phyloP scores from a whole-genome alignment of 2,113 vertebrate species.

The Bostrychus sinensis region DNA sequence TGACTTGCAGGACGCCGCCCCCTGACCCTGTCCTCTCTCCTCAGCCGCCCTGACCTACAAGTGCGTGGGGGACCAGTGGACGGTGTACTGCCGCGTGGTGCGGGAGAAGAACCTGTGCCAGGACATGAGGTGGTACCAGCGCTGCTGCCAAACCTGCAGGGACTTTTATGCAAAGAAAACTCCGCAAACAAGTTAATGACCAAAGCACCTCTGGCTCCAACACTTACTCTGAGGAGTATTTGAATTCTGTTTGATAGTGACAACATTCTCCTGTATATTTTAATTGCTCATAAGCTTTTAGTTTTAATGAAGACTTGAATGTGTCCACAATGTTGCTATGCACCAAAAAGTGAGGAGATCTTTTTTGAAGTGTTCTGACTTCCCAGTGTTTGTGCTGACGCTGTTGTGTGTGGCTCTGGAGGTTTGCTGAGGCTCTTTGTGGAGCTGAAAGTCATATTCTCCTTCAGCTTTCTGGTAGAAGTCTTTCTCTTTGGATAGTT shows the following conservation, averaged over 20 bases:
- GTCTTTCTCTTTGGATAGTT: no score
- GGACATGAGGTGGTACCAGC: constrained; percentile 97
- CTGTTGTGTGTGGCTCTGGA: no score
- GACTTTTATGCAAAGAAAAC: constrained; percentile 94
- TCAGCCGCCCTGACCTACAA: constrained; percentile 94
- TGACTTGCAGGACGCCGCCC: no score
- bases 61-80: constrained; percentile 94
- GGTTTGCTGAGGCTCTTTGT: no score
- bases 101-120: constrained; percentile 93
- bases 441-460: no score
- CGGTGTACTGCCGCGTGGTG: constrained; percentile 92
- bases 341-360: constrained; percentile 31
- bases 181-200: constrained; percentile 83
- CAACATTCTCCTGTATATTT: constrained; percentile 48
- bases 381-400: no score
- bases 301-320: constrained; percentile 79
- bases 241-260: not conserved
- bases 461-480: not conserved
- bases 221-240: not conserved
- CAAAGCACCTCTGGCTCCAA: not conserved
- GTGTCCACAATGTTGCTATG: constrained; percentile 70
- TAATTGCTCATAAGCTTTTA: constrained; percentile 69
- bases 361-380: constrained; percentile 3
- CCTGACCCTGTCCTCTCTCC: constrained; percentile 16
- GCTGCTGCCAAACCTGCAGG: constrained; percentile 94